Base-by-base conservation (phyloP, 2,888 invertebrate genomes). In the Tiliacea citrago region DNA sequence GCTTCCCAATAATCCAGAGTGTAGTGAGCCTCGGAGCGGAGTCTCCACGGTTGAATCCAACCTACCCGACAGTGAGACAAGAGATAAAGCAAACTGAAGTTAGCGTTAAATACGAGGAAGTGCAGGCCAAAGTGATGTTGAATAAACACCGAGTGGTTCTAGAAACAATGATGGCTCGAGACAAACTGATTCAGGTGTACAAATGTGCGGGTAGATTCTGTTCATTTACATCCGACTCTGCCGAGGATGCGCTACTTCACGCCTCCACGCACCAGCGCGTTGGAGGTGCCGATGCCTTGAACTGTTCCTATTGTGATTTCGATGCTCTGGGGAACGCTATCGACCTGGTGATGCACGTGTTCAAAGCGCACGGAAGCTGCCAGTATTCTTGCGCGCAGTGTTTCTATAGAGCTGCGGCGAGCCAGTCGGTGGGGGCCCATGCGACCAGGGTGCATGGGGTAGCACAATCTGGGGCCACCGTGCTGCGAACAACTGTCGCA, bases 351-450 rank as follows among this genome's bases (percentile, higher is more conserved):
- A 92, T 94, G 69, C 98, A 98, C 89, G 96, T 98, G 21, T 96
- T 97, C 67, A 96, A 97, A 45, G 95, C 95, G 53, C 98, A 98
- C 87, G 96, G 96, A 0, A 93, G 95, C 71, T 97, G 98, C 86
- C 94, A 95, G 47, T 98, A 93, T 86, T 97, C 97, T 49, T 98
- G 98, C 87, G 94, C 93, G 7, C 96, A 97, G 83, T 98, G 98
- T 88, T 97, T 98, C 87, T 98, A 98, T 90, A 95, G 98, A 67
- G 97, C 97, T 0, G 93, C 96, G 1, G 94, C 96, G 0, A 96
- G 96, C 66, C 97, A 97, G 72, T 97, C 97, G 66, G 97, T 98
- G 0, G 95, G 96, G 29, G 93, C 97, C 9, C 98, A 98, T 91
- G 97, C 97, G 61, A 83, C 90, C 21, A 89, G 93, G 24, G 88